These are phyloP conservation scores for Agrotis clavis DNA, from an alignment of 2,888 invertebrate genomes.

Conservation along the genomic window DNA sequence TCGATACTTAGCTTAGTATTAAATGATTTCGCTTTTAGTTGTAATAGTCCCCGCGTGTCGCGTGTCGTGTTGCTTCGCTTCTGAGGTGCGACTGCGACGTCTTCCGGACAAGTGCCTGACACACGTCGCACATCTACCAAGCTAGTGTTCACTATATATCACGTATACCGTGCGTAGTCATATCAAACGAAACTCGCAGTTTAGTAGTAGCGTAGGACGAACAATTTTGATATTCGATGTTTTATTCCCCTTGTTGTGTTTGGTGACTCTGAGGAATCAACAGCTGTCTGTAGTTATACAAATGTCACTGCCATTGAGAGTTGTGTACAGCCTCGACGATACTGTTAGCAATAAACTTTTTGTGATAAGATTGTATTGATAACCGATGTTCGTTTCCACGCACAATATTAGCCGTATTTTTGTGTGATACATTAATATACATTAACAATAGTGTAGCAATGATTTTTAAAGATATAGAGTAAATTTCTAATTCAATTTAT, in stretches of 20 bases:
- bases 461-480: constrained; percentile 53
- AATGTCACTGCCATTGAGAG: constrained; percentile 73
- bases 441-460: constrained; percentile 61
- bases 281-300: constrained; percentile 76
- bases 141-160: constrained; percentile 83
- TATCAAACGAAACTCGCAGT: constrained; percentile 81
- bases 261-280: constrained; percentile 78
- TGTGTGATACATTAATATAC: constrained; percentile 65
- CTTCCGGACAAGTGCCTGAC: constrained; percentile 81
- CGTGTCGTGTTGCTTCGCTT: constrained; percentile 72
- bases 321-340: constrained; percentile 72
- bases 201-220: constrained; percentile 75
- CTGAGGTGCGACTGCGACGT: constrained; percentile 59
- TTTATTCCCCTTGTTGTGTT: constrained; percentile 70
- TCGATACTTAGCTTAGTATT: constrained; percentile 70
- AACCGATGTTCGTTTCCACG: constrained; percentile 77
- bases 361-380: constrained; percentile 84
- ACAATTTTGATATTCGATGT: constrained; percentile 78
- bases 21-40: constrained; percentile 74
- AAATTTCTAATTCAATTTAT: constrained; percentile 56
- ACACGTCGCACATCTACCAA: constrained; percentile 63
- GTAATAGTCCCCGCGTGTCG: constrained; percentile 68
- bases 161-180: constrained; percentile 80
- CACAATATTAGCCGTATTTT: constrained; percentile 75
- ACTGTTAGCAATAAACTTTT: constrained; percentile 87